Percentiles rank a stretch among this genome's conserved stretches.
Conservation (phyloP, 2,888 invertebrate genomes). For the Nomada ruficornis region DNA sequence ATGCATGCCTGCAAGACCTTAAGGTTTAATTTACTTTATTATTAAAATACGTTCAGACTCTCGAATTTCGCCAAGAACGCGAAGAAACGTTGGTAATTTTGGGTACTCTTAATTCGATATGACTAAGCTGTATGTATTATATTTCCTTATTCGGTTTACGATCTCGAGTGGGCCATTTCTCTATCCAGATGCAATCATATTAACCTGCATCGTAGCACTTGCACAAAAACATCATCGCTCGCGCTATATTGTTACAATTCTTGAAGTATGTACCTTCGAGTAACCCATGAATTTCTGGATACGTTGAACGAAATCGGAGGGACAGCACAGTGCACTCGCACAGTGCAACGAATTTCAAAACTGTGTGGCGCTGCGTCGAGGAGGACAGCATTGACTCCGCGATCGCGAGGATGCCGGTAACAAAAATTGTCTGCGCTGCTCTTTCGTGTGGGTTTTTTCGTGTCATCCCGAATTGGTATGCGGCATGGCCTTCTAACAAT, state of each 20-base stretch:
- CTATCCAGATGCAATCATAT: neutral
- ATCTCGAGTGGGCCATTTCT: too few species aligned
- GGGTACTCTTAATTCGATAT: too few species aligned
- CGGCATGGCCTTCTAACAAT: constrained; percentile 78
- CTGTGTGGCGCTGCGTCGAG: neutral
- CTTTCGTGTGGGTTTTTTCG: constrained; percentile 73
- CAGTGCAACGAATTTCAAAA: neutral
- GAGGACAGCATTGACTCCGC: constrained; percentile 39
- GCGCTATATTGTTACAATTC: neutral
- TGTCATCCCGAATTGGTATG: constrained; percentile 80
- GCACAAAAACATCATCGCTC: neutral
- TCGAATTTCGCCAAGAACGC: too few species aligned
- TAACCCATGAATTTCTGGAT: constrained; percentile 15
- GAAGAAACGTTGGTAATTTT: too few species aligned
- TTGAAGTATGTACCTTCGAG: neutral
- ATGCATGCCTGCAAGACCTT: too few species aligned
- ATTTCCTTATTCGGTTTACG: too few species aligned
- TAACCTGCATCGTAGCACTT: neutral
- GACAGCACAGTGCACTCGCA: neutral
- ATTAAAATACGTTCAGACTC: too few species aligned
- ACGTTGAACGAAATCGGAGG: neutral
- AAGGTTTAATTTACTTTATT: too few species aligned
- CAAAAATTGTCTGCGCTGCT: constrained; percentile 65
- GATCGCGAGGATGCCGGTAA: constrained; percentile 27
- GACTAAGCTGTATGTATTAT: too few species aligned